Evolutionary conservation across 2,888 invertebrate species (phyloP).

Genomic region (Hermodice carunculata): DNA sequence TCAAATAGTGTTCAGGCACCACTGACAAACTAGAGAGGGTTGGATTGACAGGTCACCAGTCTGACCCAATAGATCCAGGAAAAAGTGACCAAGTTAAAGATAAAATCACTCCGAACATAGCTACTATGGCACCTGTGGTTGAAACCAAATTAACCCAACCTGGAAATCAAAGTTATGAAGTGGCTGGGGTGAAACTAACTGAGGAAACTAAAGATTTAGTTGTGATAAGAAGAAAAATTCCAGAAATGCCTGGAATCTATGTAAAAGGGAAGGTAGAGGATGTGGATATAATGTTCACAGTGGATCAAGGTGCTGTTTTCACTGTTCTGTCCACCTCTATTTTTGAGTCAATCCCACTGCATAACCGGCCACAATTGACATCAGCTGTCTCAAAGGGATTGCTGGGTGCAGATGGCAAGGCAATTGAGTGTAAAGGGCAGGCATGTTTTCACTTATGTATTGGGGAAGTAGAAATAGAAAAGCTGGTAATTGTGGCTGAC

Average conservation of each 20-base stretch:
- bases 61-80: no score
- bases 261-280: neutral
- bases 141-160: no score
- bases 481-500: neutral
- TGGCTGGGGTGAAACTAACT: no score
- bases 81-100: no score
- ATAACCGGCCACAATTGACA: neutral
- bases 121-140: no score
- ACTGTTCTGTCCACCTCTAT: neutral
- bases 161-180: no score
- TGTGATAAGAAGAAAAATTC: neutral
- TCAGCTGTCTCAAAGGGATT: neutral
- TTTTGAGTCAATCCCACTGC: neutral
- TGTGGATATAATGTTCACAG: neutral
- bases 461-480: no score
- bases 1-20: no score
- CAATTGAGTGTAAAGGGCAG: no score
- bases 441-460: no score
- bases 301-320: neutral
- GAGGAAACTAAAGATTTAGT: no score
- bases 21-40: neutral
- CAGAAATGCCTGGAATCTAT: neutral
- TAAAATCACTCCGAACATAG: no score
- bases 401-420: neutral
- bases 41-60: neutral